Conservation (phyloP, 1,140 invertebrate genomes). For the Bursaphelenchus mucronatus region DNA sequence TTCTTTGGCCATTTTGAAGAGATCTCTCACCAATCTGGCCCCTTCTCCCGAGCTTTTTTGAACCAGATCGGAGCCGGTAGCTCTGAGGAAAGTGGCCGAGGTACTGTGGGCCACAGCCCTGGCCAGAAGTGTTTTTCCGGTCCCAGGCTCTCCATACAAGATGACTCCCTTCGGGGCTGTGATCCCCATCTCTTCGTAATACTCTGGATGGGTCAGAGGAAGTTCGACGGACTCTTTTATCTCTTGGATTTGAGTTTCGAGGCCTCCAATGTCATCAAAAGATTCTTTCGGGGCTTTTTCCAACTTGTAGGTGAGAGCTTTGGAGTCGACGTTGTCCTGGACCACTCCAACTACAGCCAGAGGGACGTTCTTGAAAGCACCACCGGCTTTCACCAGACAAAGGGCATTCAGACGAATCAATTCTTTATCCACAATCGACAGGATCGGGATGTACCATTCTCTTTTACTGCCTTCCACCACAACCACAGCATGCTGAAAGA, state of each 20-base stretch:
- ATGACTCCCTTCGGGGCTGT: constrained; percentile 51
- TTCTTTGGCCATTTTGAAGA: constrained; percentile 49
- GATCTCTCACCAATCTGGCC: constrained; percentile 42
- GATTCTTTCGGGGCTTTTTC: constrained; percentile 52
- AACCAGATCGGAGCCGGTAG: constrained; percentile 50
- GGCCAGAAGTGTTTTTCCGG: constrained; percentile 48
- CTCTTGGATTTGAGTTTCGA: constrained; percentile 49
- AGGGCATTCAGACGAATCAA: constrained; percentile 47
- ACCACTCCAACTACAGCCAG: constrained; percentile 48
- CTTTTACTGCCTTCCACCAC: constrained; percentile 43
- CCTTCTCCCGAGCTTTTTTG: constrained; percentile 51
- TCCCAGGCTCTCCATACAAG: constrained; percentile 52
- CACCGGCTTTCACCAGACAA: constrained; percentile 45
- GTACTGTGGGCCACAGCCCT: constrained; percentile 51
- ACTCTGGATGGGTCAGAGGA: constrained; percentile 51
- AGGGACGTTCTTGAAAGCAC: constrained; percentile 46
- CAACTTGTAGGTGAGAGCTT: constrained; percentile 37
- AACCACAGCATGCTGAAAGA: constrained; percentile 45
- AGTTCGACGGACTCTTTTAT: constrained; percentile 51
- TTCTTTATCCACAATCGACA: constrained; percentile 53
- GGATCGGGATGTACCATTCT: constrained; percentile 51
- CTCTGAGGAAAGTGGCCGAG: constrained; percentile 47
- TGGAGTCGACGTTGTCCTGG: constrained; percentile 39
- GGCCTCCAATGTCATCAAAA: constrained; percentile 49
- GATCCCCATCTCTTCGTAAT: constrained; percentile 54